These are phyloP conservation scores for Matsumyia berberina DNA, from an alignment of 2,888 invertebrate genomes.

Conservation along the genomic window DNA sequence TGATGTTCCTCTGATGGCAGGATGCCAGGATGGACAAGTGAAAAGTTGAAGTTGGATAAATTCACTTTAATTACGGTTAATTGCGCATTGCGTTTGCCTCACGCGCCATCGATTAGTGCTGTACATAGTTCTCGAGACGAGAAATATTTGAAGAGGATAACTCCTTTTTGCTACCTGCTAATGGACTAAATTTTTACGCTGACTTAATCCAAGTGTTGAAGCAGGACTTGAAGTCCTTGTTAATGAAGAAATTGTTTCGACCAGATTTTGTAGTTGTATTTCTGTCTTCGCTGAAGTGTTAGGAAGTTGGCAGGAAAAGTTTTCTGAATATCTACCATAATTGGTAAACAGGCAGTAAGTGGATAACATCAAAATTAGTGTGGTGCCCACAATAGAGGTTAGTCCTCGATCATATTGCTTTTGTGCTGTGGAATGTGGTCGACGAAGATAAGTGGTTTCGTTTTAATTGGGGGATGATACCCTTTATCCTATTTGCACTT, in stretches of 20 bases:
- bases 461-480: neutral
- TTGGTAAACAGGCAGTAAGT: neutral
- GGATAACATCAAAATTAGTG: neutral
- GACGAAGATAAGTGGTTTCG: neutral
- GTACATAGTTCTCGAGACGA: neutral
- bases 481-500: neutral
- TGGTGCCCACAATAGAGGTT: neutral
- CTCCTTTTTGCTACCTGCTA: conserved; percentile 1
- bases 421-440: neutral
- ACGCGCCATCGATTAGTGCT: conserved; percentile 14
- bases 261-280: neutral
- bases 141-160: neutral
- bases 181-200: conserved; percentile 4
- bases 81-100: neutral
- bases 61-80: conserved; percentile 30
- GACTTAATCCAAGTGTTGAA: neutral
- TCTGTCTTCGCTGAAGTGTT: neutral
- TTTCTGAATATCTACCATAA: neutral
- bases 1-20: conserved; percentile 9
- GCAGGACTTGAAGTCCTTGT: conserved; percentile 20
- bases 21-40: neutral
- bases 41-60: conserved; percentile 29
- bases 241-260: conserved; percentile 17
- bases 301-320: neutral
- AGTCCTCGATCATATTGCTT: neutral